phyloP scores from a whole-genome alignment of 2,888 invertebrate genomes.

The Trichogramma evanescens region DNA sequence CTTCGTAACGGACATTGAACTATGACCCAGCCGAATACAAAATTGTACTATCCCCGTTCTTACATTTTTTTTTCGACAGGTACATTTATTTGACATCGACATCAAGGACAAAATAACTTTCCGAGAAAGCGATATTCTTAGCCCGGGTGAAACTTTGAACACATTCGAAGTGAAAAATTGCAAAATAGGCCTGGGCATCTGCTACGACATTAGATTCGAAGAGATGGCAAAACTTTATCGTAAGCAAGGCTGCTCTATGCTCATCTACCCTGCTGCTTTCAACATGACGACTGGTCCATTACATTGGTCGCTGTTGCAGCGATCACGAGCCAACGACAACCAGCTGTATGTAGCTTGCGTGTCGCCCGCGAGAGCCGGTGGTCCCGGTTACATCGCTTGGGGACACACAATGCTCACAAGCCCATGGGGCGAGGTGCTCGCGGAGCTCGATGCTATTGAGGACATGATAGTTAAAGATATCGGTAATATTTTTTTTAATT shows the following conservation, averaged over 20 bases:
- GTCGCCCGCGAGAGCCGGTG: slow-evolving; percentile 71
- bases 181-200: slow-evolving; percentile 85
- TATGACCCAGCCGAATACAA: neutral
- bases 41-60: neutral
- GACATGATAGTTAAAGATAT: slow-evolving; percentile 68
- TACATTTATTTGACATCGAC: slow-evolving; percentile 94
- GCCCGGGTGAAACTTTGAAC: slow-evolving; percentile 67
- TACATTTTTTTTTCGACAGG: slow-evolving; percentile 48
- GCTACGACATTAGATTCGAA: slow-evolving; percentile 89
- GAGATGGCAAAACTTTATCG: slow-evolving; percentile 77
- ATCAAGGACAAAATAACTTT: slow-evolving; percentile 89
- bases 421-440: slow-evolving; percentile 76
- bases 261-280: slow-evolving; percentile 91
- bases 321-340: slow-evolving; percentile 78
- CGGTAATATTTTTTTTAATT: slow-evolving; percentile 50
- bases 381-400: slow-evolving; percentile 75
- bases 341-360: slow-evolving; percentile 82
- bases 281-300: slow-evolving; percentile 93
- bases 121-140: slow-evolving; percentile 80
- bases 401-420: slow-evolving; percentile 78
- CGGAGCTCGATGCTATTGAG: slow-evolving; percentile 63
- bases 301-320: slow-evolving; percentile 83
- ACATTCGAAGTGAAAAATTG: slow-evolving; percentile 65
- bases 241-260: slow-evolving; percentile 63
- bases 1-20: neutral